Base-by-base conservation (phyloP, 2,888 invertebrate species). In the Deilephila porcellus region DNA sequence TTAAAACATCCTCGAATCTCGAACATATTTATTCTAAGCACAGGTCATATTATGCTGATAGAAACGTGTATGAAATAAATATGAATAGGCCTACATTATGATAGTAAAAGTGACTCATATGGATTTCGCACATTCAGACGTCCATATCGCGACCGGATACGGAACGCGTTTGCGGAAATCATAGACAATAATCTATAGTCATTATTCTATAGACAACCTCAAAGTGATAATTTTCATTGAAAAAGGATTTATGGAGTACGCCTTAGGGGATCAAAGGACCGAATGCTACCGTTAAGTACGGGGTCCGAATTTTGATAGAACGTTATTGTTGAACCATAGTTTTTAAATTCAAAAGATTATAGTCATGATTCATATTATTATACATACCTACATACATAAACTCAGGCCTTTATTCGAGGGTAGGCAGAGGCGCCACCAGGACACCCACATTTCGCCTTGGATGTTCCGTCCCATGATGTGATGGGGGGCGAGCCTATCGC, bases 131-230 rank as follows among this genome's bases (percentile, higher is more conserved):
- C 63, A 52, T 52, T 67, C 25, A 25, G 45, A 52, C 52, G 45
- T 67, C 67, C 67, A 67, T 67, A 67, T 52, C 67, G 52, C 67
- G 67, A 67, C 67, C 67, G 67, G 67, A 67, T 67, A 67, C 52
- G 52, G 52, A 67, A 67, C 67, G 52, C 67, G 67, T 52, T 25
- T 45, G 52, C 67, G 67, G 67, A 67, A 67, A 67, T 52, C 52
- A 67, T 52, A 52, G 67, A 67, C 52, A 25, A 67, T 67, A 67
- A 25, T 67, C 45, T 67, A 67, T 52, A 67, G 67, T 67, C 67
- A 67, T 64, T 64, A 32, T 64, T 29, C 29, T 17, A 63, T 37
- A 37, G 34, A 63, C 63, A 63, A 45, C 67, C 67, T 67, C 45
- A 52, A 52, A 25, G 45, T 52, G 52, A 67, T 67, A 25, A 52